Evolutionary conservation across 2,888 invertebrate genomes (phyloP).

Genomic region (Microplitis deprimator): DNA sequence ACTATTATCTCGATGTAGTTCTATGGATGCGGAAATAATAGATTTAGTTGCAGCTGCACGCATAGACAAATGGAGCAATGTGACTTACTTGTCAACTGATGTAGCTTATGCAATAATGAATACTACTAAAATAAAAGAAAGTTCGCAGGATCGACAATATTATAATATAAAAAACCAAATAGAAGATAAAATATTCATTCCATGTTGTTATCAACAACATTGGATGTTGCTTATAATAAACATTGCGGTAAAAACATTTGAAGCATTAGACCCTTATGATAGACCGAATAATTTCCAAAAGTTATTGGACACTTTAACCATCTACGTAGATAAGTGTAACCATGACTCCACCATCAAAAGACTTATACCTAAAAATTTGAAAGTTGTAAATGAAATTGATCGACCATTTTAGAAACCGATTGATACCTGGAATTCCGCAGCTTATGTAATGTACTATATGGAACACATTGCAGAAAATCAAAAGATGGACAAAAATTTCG

Average conservation of each 20-base stretch:
- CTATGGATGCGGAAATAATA: not conserved
- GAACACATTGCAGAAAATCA: not conserved
- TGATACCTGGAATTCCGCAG: not conserved
- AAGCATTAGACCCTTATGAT: not conserved
- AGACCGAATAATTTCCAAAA: not conserved
- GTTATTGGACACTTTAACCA: not conserved
- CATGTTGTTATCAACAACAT: not conserved
- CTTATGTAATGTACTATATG: not conserved
- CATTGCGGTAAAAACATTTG: not conserved
- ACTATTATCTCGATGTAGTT: not conserved
- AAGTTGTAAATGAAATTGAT: not conserved
- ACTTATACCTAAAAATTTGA: not conserved
- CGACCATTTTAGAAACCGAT: not conserved
- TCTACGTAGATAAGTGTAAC: not conserved
- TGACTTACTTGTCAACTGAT: not conserved
- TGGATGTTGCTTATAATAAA: not conserved
- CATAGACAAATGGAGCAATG: not conserved
- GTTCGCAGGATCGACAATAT: not conserved
- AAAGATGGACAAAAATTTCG: not conserved
- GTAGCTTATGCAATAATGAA: not conserved
- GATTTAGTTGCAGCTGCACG: not conserved
- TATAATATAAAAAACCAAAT: not conserved
- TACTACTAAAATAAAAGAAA: not conserved
- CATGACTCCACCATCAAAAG: not conserved
- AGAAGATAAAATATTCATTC: not conserved